Conservation (phyloP, 2,113 vertebrate genomes). For the Crotophaga sulcirostris region DNA sequence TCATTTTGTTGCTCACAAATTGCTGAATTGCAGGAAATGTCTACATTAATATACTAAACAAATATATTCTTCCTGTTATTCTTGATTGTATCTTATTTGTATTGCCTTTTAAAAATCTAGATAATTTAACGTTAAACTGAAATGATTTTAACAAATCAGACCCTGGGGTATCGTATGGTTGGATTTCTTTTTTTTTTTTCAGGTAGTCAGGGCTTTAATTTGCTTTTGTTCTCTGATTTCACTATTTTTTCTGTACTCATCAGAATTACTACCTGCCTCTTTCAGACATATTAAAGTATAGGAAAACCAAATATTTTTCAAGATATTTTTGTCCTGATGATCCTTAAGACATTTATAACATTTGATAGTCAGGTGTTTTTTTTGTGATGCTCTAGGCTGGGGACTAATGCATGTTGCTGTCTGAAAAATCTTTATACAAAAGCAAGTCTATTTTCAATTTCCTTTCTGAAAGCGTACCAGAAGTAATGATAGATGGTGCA, state of each 20-base stretch:
- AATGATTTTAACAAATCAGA: conserved; percentile 4
- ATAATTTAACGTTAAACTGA: not conserved
- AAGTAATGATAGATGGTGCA: not conserved
- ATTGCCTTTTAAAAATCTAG: not conserved
- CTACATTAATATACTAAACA: conserved; percentile 35
- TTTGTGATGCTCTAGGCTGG: not conserved
- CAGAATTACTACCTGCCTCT: not conserved
- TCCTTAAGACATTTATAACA: not conserved
- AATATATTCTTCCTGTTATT: conserved; percentile 2
- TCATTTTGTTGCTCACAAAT: conserved; percentile 56
- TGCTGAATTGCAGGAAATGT: conserved; percentile 54
- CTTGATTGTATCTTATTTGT: not conserved
- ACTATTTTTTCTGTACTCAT: not conserved
- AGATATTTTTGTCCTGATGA: not conserved
- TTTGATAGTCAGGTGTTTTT: not conserved
- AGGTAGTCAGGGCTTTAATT: not conserved
- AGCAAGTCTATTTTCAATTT: not conserved
- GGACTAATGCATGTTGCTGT: not conserved
- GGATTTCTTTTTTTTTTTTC: not conserved
- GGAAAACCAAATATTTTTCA: not conserved
- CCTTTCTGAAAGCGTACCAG: not conserved
- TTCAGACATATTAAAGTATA: not conserved
- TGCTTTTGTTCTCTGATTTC: not conserved
- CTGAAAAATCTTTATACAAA: not conserved
- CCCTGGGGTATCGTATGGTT: not conserved